These are phyloP conservation scores for Sapayoa aenigma DNA, from an alignment of 2,113 vertebrate genomes.

Conservation along the genomic window DNA sequence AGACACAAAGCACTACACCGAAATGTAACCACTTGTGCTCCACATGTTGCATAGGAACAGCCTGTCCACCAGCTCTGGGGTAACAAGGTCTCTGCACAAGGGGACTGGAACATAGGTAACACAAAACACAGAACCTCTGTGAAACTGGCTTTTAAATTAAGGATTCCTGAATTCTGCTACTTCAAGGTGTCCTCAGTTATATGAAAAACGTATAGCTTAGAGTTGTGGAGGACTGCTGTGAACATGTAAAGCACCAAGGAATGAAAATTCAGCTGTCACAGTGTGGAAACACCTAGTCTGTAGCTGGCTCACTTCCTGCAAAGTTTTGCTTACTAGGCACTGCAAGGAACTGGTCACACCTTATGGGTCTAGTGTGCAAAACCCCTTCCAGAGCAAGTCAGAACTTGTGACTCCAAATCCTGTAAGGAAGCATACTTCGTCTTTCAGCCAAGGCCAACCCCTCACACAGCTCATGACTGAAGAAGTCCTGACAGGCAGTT, in stretches of 20 bases:
- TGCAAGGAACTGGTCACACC: background rate
- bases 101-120: background rate
- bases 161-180: background rate
- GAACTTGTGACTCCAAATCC: background rate
- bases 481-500: background rate
- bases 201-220: background rate
- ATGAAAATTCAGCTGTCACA: background rate
- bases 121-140: background rate
- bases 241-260: background rate
- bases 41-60: accelerated
- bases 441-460: no score
- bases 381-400: background rate
- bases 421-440: background rate
- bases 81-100: background rate
- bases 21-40: background rate
- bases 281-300: background rate
- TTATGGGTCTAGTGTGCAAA: background rate
- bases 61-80: background rate
- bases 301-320: accelerated
- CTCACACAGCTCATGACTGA: background rate
- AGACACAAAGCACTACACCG: background rate
- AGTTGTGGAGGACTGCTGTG: background rate
- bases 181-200: background rate
- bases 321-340: background rate
- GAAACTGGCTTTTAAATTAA: background rate